These are phyloP conservation scores for Crypturellus undulatus DNA, from an alignment of 2,113 vertebrate genomes.

Conservation along the genomic window DNA sequence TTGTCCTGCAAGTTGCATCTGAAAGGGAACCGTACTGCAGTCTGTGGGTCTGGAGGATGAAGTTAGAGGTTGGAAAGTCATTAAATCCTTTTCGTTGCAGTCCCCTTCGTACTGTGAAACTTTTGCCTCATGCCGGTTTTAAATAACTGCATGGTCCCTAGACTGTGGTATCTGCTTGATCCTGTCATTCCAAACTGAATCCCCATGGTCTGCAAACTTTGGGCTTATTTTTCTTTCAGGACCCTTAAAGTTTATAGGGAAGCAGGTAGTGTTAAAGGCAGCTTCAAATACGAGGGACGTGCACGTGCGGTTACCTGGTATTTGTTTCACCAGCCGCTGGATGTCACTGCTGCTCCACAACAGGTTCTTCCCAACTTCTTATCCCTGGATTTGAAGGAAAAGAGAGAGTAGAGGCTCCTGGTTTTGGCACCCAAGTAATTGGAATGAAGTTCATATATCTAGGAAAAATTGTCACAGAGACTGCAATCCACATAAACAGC, in stretches of 20 bases:
- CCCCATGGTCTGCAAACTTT: not conserved
- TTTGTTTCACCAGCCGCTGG: constrained; percentile 54
- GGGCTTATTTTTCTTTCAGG: not conserved
- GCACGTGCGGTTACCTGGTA: not conserved
- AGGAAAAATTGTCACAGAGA: not conserved
- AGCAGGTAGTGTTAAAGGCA: not conserved
- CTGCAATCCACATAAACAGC: not conserved
- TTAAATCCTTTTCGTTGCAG: not conserved
- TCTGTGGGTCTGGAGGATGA: not conserved
- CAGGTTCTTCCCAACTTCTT: not conserved
- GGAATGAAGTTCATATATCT: not conserved
- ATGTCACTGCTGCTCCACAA: constrained; percentile 62
- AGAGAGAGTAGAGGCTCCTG: fast-evolving
- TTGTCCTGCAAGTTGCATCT: not conserved
- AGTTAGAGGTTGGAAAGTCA: not conserved
- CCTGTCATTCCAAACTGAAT: not conserved
- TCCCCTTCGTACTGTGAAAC: not conserved
- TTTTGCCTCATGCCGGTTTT: not conserved
- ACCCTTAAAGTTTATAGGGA: not conserved
- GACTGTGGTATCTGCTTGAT: not conserved
- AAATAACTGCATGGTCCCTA: not conserved
- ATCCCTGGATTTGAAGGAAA: not conserved
- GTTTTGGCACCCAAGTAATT: not conserved
- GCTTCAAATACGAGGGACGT: not conserved
- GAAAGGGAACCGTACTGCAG: fast-evolving